Evolutionary conservation across 2,888 invertebrate genomes (phyloP).

Genomic region (Blastobasis adustella): DNA sequence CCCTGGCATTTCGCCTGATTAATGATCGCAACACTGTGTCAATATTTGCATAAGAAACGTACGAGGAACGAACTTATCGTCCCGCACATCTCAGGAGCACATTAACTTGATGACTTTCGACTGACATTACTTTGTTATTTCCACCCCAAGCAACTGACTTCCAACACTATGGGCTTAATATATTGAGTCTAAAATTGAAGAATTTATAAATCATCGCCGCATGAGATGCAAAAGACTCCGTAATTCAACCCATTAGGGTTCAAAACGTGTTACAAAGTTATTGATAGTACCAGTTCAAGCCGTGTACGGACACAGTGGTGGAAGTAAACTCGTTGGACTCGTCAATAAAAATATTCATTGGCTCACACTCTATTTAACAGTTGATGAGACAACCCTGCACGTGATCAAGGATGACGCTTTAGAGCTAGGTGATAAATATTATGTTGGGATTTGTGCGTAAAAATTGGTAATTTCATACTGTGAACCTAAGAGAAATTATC

Average conservation of each 20-base stretch:
- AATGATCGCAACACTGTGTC: conserved; percentile 66
- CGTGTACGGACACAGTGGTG: conserved; percentile 12
- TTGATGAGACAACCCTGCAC: conserved; percentile 55
- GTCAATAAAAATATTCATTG: conserved; percentile 74
- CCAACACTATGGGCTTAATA: conserved; percentile 21
- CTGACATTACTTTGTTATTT: conserved; percentile 28
- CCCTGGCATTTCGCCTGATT: conserved; percentile 58
- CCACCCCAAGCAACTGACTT: not conserved
- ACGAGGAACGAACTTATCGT: conserved; percentile 61
- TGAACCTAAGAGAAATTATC: no score
- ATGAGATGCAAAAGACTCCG: conserved; percentile 17
- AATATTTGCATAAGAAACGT: conserved; percentile 74
- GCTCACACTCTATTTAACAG: conserved; percentile 69
- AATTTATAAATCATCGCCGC: no score
- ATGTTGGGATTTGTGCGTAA: no score
- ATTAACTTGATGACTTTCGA: conserved; percentile 54
- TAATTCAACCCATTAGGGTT: conserved; percentile 18
- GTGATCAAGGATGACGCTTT: conserved; percentile 39
- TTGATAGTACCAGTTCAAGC: no score
- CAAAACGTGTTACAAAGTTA: conserved; percentile 16
- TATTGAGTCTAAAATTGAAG: not conserved
- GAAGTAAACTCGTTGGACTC: conserved; percentile 53
- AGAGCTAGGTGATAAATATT: not conserved
- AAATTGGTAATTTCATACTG: no score
- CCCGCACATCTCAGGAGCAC: conserved; percentile 50